Conservation (phyloP, 2,113 vertebrate genomes). For the Aviceda subcristata region DNA sequence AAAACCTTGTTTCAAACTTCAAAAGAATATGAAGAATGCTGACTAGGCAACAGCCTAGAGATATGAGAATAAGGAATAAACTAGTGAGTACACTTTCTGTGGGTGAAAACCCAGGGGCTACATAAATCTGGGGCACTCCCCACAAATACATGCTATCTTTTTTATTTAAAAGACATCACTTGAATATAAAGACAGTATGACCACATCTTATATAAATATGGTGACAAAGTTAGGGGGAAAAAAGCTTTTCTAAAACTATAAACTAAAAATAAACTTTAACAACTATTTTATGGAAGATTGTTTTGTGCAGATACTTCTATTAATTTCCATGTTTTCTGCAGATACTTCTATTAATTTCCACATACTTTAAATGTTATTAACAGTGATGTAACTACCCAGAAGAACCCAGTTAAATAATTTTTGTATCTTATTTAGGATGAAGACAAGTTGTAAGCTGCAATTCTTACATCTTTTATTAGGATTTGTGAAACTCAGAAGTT, state of each 20-base stretch:
- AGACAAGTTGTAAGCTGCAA: not conserved
- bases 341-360: not conserved
- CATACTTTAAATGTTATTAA: not conserved
- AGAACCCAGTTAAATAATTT: not conserved
- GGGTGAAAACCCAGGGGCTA: not conserved
- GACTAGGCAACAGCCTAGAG: not conserved
- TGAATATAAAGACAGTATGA: not conserved
- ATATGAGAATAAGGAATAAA: not conserved
- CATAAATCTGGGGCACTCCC: not conserved
- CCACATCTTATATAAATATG: not conserved
- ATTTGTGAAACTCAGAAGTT: not conserved
- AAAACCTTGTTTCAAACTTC: slow-evolving; percentile 14
- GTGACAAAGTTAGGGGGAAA: not conserved
- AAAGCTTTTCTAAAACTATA: not conserved
- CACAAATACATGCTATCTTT: not conserved
- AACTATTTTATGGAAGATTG: accelerated
- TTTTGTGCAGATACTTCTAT: not conserved
- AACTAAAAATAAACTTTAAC: not conserved
- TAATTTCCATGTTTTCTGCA: not conserved
- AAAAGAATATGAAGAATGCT: slow-evolving; percentile 1
- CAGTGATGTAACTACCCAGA: not conserved
- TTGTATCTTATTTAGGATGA: not conserved
- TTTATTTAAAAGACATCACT: not conserved
- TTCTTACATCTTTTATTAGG: not conserved
- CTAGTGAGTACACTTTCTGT: not conserved